Percentiles rank a stretch among this genome's conserved stretches.
Conservation (phyloP, 2,113 vertebrate species). For the Microtus pennsylvanicus region DNA sequence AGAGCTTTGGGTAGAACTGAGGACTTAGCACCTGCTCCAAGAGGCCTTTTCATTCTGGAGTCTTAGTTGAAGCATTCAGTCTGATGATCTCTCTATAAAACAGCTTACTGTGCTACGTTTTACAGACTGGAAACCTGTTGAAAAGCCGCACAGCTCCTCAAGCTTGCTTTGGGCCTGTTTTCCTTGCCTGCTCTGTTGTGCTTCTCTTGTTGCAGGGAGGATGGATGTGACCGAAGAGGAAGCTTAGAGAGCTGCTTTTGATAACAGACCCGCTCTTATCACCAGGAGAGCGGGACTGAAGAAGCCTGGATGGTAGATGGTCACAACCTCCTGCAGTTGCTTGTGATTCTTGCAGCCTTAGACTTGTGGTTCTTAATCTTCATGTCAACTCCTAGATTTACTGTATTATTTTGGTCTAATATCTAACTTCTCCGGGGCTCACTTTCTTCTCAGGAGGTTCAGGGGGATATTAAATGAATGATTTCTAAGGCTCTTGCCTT, state of each 20-base stretch:
- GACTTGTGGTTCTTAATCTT: neutral
- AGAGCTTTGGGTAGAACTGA: neutral
- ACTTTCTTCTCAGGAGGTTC: conserved; percentile 44
- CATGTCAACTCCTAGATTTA: neutral
- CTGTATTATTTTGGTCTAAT: neutral
- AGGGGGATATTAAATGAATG: neutral
- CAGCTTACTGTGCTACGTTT: neutral
- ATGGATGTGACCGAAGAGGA: neutral
- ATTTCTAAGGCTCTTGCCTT: conserved; percentile 42
- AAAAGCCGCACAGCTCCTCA: neutral
- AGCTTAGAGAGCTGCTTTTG: neutral
- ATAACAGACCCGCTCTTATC: neutral
- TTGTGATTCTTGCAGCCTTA: neutral
- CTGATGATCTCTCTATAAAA: conserved; percentile 1
- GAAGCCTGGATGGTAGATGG: neutral
- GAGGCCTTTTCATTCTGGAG: conserved; percentile 25
- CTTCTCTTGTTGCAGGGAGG: neutral
- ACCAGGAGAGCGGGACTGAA: neutral
- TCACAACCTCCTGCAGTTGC: neutral
- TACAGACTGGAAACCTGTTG: conserved; percentile 12
- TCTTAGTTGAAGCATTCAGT: neutral
- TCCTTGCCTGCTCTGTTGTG: neutral
- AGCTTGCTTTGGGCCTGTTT: neutral
- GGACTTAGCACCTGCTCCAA: neutral
- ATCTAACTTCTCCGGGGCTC: neutral